Percentiles rank a stretch among this genome's conserved stretches.
phyloP scores from a whole-genome alignment of 1,140 invertebrate genomes.

The Centruroides sculpturatus region DNA sequence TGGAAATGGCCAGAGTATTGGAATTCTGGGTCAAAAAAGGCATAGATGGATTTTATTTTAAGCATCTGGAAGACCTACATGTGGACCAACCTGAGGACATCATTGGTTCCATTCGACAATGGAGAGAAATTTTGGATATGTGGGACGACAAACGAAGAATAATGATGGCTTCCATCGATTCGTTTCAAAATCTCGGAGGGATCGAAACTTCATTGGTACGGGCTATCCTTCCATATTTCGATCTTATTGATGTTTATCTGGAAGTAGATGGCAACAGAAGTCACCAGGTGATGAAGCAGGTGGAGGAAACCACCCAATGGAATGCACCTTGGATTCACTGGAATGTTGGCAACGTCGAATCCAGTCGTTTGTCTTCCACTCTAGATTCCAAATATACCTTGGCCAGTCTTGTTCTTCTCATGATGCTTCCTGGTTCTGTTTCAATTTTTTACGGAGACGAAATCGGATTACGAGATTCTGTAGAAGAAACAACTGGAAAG shows the following conservation, averaged over 20 bases:
- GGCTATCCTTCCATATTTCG: conserved; percentile 43
- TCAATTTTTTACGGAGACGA: conserved; percentile 71
- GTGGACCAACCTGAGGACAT: conserved; percentile 28
- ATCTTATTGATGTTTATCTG: conserved; percentile 52
- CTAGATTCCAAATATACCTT: conserved; percentile 39
- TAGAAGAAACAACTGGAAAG: conserved; percentile 15
- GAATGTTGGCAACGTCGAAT: conserved; percentile 47
- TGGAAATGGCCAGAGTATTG: conserved; percentile 30
- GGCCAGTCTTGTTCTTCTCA: conserved; percentile 46
- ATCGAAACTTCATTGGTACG: not conserved
- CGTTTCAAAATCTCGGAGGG: not conserved
- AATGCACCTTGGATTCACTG: conserved; percentile 38
- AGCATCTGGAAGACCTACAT: conserved; percentile 42
- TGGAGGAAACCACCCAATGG: too few relatives aligned
- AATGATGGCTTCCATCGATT: conserved; percentile 2
- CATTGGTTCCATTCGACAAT: not conserved
- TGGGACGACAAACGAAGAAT: conserved; percentile 1
- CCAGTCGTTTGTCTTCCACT: conserved; percentile 35
- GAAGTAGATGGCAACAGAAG: conserved; percentile 27
- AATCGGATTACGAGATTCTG: conserved; percentile 32
- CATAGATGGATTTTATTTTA: conserved; percentile 66
- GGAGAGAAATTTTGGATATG: conserved; percentile 1
- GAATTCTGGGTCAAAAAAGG: conserved; percentile 46
- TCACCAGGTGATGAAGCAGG: too few relatives aligned
- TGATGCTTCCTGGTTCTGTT: conserved; percentile 61